Base-by-base conservation (phyloP, 2,113 vertebrate genomes). In the Kryptolebias marmoratus region DNA sequence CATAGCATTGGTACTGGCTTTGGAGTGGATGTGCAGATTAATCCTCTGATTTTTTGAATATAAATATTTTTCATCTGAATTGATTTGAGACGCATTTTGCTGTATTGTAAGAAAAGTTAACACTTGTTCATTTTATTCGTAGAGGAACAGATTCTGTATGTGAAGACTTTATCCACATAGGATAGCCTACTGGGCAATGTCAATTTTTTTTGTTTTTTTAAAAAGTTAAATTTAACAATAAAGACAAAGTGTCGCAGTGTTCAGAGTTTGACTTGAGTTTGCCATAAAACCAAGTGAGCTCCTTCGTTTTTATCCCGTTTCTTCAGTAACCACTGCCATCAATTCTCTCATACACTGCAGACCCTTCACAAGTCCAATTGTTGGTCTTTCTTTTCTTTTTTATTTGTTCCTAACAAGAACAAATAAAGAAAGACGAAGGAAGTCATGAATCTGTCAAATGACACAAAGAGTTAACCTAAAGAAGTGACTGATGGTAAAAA, bases 221-320 rank as follows among this genome's bases (percentile, higher is more conserved):
- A 91, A 92, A 87, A 88, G 22, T 22, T 90, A 83, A 79, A 89
- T 91, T 90, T 89, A 60, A 91, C 91, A 92, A 91, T 87, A 91
- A 93, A 91, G 86, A 93, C 92, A 92, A 91, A 92, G 85, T 85
- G 81, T 89, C 86, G 77, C 72, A 56, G 77, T 83, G 87, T 86
- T 92, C 86, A 90, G 81, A 89, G 70, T 80, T 79, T 78, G 84
- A 85, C 79, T 91, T 86, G 84, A 76, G 77, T 81, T 71, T 64
- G 50, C 68, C 81, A 80, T 70, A 86, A 87, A 84, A 80, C 64
- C 66, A 79, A 77, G 68, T 73, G 80, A 70, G 59, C 71, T 75
- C 84, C 79, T 80, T 80, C 73, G 77, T 77, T 80, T 89, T 79
- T 70, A 83, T 79, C 76, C 71, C 66, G 64, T 44, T 66, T 75